Conservation (phyloP, 2,113 vertebrate species). For the Microtus ochrogaster region DNA sequence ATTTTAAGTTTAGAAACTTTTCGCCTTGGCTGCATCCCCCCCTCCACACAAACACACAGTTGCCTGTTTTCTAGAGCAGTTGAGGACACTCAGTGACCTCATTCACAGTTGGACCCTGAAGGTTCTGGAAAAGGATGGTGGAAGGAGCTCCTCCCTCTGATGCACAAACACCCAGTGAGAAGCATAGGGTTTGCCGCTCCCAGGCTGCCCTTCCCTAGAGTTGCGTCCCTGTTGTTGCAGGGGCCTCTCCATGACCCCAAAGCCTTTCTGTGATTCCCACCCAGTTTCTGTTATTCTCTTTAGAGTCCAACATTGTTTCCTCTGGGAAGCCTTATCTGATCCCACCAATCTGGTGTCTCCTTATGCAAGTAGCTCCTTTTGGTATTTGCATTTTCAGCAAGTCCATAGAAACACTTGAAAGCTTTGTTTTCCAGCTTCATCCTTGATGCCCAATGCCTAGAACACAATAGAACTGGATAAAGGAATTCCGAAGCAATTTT, state of each 20-base stretch:
- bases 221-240: not conserved
- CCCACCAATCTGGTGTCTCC: not conserved
- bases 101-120: not conserved
- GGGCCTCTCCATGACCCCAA: rapidly evolving
- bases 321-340: not conserved
- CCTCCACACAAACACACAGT: too few relatives aligned
- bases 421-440: not conserved
- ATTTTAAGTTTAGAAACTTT: too few relatives aligned
- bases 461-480: not conserved
- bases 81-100: not conserved
- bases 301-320: not conserved
- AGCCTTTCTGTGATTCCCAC: not conserved
- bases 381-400: not conserved
- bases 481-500: not conserved
- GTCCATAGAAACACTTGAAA: not conserved
- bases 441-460: not conserved
- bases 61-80: not conserved
- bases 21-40: not conserved
- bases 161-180: not conserved
- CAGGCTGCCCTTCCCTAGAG: not conserved
- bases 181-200: not conserved
- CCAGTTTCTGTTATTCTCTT: not conserved
- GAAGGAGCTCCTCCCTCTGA: not conserved
- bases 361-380: not conserved
- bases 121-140: not conserved